Evolutionary conservation across 1,140 invertebrate species (phyloP).

Genomic region (Sycophila sp.): DNA sequence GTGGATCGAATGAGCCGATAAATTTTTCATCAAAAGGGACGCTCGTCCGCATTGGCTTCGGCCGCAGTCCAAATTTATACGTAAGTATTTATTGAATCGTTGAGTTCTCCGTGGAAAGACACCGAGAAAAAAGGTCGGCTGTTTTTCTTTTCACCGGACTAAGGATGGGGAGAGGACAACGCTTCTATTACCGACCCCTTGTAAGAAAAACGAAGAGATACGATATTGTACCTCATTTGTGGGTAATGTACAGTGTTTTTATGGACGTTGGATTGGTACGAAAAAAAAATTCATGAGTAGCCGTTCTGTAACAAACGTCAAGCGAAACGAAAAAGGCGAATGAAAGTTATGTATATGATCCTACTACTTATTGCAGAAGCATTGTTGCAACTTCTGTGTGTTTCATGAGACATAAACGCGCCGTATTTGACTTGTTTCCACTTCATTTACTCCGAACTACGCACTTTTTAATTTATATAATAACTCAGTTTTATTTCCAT

Average conservation of each 20-base stretch:
- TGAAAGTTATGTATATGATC: slow-evolving; percentile 12
- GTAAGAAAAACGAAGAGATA: slow-evolving; percentile 24
- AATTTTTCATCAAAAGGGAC: not conserved
- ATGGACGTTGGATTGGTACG: slow-evolving; percentile 2
- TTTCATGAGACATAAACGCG: not conserved
- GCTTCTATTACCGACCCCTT: not conserved
- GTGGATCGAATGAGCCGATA: too few species aligned
- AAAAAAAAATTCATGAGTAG: slow-evolving; percentile 19
- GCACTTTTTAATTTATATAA: too few species aligned
- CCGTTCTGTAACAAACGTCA: slow-evolving; percentile 9
- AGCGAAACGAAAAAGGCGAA: not conserved
- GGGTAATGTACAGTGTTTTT: slow-evolving; percentile 24
- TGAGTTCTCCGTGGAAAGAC: not conserved
- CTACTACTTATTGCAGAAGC: not conserved
- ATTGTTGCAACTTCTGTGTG: not conserved
- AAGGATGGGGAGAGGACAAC: not conserved
- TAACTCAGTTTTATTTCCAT: not conserved
- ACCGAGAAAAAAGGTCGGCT: not conserved
- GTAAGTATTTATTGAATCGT: not conserved
- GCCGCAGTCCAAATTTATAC: slow-evolving; percentile 17
- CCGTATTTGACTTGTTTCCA: too few species aligned
- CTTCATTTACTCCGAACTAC: too few species aligned
- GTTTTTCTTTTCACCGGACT: not conserved
- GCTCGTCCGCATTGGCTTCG: not conserved
- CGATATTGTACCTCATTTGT: slow-evolving; percentile 26